Conservation (phyloP, 2,888 invertebrate genomes). For the Girardia tigrina region DNA sequence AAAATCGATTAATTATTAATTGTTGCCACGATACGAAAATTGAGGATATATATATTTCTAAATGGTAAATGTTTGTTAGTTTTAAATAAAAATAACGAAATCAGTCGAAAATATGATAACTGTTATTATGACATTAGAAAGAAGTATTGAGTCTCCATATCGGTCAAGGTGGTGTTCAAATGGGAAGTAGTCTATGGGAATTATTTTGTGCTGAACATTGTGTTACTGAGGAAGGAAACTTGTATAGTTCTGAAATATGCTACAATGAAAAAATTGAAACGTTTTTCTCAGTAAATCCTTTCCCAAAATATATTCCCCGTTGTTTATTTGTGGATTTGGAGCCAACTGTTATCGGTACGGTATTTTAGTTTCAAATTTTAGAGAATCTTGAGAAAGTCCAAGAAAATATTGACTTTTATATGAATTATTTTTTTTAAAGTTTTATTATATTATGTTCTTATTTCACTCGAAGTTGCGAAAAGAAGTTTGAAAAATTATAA, state of each 20-base stretch:
- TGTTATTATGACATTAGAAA: constrained; percentile 21
- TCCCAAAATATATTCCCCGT: constrained; percentile 15
- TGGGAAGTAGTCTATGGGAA: constrained; percentile 30
- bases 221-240: not conserved
- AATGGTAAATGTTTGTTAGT: not conserved
- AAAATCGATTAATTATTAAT: not conserved
- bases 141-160: constrained; percentile 25
- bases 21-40: not conserved
- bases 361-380: too few relatives aligned
- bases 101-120: not conserved
- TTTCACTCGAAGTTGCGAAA: too few relatives aligned
- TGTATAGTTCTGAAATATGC: not conserved
- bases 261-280: not conserved
- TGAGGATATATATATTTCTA: not conserved
- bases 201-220: constrained; percentile 20
- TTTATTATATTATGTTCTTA: too few relatives aligned
- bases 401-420: too few relatives aligned
- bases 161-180: constrained; percentile 23
- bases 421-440: too few relatives aligned
- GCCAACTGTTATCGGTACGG: constrained; percentile 21
- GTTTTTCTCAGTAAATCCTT: not conserved
- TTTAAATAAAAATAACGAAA: not conserved
- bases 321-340: constrained; percentile 23
- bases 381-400: too few relatives aligned
- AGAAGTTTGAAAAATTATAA: too few relatives aligned